Evolutionary conservation across 2,888 invertebrate species (phyloP).

Genomic region (Protonemura montana): DNA sequence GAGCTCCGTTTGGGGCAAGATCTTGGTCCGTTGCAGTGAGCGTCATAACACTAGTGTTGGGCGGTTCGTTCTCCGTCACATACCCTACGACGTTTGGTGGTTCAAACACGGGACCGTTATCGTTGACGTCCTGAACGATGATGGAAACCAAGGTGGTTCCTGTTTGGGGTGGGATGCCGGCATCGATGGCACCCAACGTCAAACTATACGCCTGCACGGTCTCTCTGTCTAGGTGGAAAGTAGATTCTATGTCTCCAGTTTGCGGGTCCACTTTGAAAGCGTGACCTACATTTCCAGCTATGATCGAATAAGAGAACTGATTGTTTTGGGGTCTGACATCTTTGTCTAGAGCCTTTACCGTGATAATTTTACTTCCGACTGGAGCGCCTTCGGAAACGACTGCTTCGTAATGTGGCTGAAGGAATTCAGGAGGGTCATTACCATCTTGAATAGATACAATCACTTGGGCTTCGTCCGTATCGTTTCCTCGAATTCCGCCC

Average conservation of each 20-base stretch:
- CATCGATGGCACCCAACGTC: slow-evolving; percentile 87
- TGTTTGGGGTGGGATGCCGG: slow-evolving; percentile 88
- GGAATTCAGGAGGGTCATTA: slow-evolving; percentile 94
- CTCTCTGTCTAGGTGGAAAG: slow-evolving; percentile 83
- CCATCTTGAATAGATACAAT: slow-evolving; percentile 94
- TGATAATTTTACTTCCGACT: slow-evolving; percentile 76
- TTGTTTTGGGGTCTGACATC: slow-evolving; percentile 91
- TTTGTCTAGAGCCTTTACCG: slow-evolving; percentile 88
- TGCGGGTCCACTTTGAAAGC: slow-evolving; percentile 89
- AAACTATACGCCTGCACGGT: slow-evolving; percentile 76
- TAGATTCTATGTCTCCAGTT: slow-evolving; percentile 79
- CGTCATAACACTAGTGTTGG: slow-evolving; percentile 82
- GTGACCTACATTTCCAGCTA: slow-evolving; percentile 82
- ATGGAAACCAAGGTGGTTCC: slow-evolving; percentile 88
- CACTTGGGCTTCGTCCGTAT: slow-evolving; percentile 94
- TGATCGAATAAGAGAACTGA: slow-evolving; percentile 89
- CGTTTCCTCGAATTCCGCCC: slow-evolving; percentile 92
- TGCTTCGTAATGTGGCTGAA: slow-evolving; percentile 78
- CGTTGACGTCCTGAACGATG: slow-evolving; percentile 85
- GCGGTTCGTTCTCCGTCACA: slow-evolving; percentile 86
- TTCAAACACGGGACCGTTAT: slow-evolving; percentile 88
- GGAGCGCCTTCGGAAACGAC: slow-evolving; percentile 81
- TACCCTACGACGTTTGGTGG: slow-evolving; percentile 75
- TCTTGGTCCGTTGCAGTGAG: slow-evolving; percentile 90
- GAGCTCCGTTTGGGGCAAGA: slow-evolving; percentile 88